These are phyloP conservation scores for Hirtodrosophila trivittata DNA, from an alignment of 2,888 invertebrate species.

Conservation along the genomic window DNA sequence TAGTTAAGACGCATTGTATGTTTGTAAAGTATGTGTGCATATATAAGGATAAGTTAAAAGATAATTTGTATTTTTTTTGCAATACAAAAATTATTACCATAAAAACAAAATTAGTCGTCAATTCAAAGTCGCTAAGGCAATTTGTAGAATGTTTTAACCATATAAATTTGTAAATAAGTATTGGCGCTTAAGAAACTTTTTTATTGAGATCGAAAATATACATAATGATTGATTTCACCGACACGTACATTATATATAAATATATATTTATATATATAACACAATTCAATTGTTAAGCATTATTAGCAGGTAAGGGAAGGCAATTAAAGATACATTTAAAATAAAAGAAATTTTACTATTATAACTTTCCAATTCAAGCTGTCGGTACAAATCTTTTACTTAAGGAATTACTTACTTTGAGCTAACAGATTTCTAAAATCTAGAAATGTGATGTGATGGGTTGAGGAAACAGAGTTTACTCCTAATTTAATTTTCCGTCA, in stretches of 20 bases:
- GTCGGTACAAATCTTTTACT: too few species aligned
- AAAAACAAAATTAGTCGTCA: slow-evolving; percentile 65
- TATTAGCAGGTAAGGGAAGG: slow-evolving; percentile 72
- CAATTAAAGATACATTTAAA: slow-evolving; percentile 76
- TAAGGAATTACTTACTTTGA: too few species aligned
- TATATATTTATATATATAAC: slow-evolving; percentile 51
- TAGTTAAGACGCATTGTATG: slow-evolving; percentile 70
- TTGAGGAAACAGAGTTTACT: too few species aligned
- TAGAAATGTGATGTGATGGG: too few species aligned
- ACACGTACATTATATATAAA: slow-evolving; percentile 30
- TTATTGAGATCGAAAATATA: slow-evolving; percentile 30
- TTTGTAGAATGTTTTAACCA: slow-evolving; percentile 65
- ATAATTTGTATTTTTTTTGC: slow-evolving; percentile 66
- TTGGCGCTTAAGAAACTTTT: slow-evolving; percentile 62
- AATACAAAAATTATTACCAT: slow-evolving; percentile 53
- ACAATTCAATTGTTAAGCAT: slow-evolving; percentile 80
- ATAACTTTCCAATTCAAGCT: slow-evolving; percentile 6
- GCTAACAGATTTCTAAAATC: too few species aligned
- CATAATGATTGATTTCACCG: slow-evolving; percentile 31
- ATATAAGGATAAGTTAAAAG: slow-evolving; percentile 58
- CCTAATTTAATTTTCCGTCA: too few species aligned
- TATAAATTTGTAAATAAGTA: slow-evolving; percentile 62
- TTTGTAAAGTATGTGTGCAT: slow-evolving; percentile 76
- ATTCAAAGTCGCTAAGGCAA: slow-evolving; percentile 61
- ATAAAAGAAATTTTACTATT: slow-evolving; percentile 67